Evolutionary conservation across 2,113 vertebrate species (phyloP).

Genomic region (Carollia perspicillata): DNA sequence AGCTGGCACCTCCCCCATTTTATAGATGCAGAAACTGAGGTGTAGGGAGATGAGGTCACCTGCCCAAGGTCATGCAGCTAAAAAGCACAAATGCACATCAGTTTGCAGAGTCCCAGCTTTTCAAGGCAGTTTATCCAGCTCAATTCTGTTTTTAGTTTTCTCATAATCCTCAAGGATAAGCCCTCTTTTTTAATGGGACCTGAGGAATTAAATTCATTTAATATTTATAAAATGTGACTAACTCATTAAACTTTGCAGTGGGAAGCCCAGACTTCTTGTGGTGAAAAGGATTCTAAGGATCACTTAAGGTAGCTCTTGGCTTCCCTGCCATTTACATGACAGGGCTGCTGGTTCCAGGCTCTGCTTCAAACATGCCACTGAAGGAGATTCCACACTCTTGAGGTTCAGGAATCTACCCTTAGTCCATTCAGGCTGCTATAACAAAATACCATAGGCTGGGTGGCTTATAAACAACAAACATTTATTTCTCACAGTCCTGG

Average conservation of each 20-base stretch:
- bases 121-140: neutral
- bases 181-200: neutral
- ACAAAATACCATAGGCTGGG: neutral
- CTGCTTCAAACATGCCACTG: neutral
- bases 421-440: neutral
- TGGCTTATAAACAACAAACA: neutral
- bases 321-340: neutral
- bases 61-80: neutral
- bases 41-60: neutral
- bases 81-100: neutral
- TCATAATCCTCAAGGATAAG: neutral
- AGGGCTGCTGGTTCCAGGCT: neutral
- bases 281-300: neutral
- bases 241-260: constrained; percentile 1
- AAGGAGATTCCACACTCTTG: neutral
- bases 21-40: constrained; percentile 1
- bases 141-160: constrained; percentile 39
- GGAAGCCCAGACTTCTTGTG: neutral
- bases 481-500: neutral
- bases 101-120: neutral
- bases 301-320: neutral
- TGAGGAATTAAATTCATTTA: constrained; percentile 19
- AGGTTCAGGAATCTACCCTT: neutral
- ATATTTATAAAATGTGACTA: constrained; percentile 46
- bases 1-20: neutral